Percentiles rank a stretch among this genome's conserved stretches.
Conservation (phyloP, 92 coral and sea anemone genomes). For the Phenganax marumi region DNA sequence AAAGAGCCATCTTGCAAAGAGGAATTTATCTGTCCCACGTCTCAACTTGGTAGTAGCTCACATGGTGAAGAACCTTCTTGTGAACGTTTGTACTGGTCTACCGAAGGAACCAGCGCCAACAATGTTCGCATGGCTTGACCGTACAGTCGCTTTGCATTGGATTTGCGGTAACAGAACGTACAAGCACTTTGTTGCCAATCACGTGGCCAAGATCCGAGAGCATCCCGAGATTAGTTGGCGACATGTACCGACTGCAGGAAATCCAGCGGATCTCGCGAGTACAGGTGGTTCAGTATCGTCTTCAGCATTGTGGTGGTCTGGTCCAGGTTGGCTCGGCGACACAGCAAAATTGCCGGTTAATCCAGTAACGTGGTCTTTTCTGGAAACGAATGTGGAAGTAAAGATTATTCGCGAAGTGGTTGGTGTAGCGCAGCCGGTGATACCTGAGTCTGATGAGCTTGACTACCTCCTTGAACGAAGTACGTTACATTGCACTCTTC, state of each 20-base stretch:
- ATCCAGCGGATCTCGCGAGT: not conserved
- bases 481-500: conserved; percentile 8
- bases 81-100: not conserved
- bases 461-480: not conserved
- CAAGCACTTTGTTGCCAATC: conserved; percentile 14
- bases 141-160: conserved; percentile 8
- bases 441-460: not conserved
- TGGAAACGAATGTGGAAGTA: not conserved
- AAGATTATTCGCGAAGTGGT: not conserved
- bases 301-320: conserved; percentile 13
- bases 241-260: not conserved
- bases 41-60: not conserved
- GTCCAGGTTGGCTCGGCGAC: conserved; percentile 23
- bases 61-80: not conserved
- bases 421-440: not conserved
- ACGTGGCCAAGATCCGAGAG: conserved; percentile 13
- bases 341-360: not conserved
- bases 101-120: conserved; percentile 6
- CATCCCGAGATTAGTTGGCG: not conserved
- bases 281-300: not conserved
- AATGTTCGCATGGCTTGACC: conserved; percentile 29
- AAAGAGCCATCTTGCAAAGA: not conserved
- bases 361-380: not conserved
- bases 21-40: not conserved
- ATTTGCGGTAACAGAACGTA: not conserved